Base-by-base conservation (phyloP, 2,888 invertebrate species). In the Cheilosia grossa region DNA sequence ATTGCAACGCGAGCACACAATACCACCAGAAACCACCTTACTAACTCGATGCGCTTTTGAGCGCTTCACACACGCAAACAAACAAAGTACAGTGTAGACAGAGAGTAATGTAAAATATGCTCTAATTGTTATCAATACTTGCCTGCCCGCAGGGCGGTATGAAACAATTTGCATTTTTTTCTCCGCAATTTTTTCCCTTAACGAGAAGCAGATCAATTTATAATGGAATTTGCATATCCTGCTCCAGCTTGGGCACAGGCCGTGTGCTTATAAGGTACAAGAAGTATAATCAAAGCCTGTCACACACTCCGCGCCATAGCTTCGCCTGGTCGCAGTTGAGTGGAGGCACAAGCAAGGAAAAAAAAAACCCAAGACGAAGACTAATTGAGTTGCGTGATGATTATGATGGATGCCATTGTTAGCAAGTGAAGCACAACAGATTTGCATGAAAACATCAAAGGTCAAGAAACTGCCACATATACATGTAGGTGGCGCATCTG, bases 91-190 rank as follows among this genome's bases (percentile, higher is more conserved):
- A 19, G 17, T 44, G n/a, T 15, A 51, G 21, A 13, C 17, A 4
- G 15, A 17, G 24, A 53, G n/a, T 17, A 47, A 64, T 15, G 21
- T 9, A 27, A 51, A 47, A 19, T 66, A 27, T 64, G 49, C 66
- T 75, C 74, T 74, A 74, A 74, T 74, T 75, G 66, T 58, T 49
- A 66, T 37, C 66, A 49, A 75, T 75, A 58, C 58, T n/a, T 44
- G 56, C 21, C 44, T 51, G 51, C 51, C 51, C 51, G 15, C 15
- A 30, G 47, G 63, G 63, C 30, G 47, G 47, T 59, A n/a, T 2
- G 15, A 54, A 58, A 64, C 47, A 49, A 75, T 75, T 75, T 75
- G 40, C 66, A 74, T 74, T 64, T 49, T 49, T 66, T 21, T 42
- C 40, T 54, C 17, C 6, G 7, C 42, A 19, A 6, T 58, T 47